phyloP scores from a whole-genome alignment of 2,113 vertebrate species.

The Scomber colias region DNA sequence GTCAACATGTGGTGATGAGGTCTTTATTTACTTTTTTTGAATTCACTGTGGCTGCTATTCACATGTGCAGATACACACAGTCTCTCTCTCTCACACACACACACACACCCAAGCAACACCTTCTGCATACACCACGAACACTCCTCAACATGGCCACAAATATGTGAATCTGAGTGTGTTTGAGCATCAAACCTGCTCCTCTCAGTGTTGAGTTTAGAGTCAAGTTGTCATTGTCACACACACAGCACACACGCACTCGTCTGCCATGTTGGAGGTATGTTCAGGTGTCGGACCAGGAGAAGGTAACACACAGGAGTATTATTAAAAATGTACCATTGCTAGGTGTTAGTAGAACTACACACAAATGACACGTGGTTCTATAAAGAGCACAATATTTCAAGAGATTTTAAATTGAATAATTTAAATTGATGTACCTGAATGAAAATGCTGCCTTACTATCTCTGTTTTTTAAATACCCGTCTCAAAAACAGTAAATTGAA shows the following conservation, averaged over 20 bases:
- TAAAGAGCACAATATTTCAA: constrained; percentile 22
- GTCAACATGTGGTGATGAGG: neutral
- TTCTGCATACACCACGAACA: constrained; percentile 22
- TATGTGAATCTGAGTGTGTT: constrained; percentile 50
- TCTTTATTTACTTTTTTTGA: constrained; percentile 28
- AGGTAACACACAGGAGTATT: neutral
- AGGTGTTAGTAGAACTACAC: neutral
- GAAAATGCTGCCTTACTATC: constrained; percentile 28
- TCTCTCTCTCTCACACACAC: neutral
- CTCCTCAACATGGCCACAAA: neutral
- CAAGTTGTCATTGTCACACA: constrained; percentile 84
- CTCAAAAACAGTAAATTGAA: constrained; percentile 19
- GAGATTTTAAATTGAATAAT: neutral
- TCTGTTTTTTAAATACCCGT: constrained; percentile 23
- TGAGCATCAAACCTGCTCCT: constrained; percentile 81
- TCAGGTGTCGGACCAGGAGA: constrained; percentile 25
- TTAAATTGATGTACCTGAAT: constrained; percentile 32
- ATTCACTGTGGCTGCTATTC: constrained; percentile 8
- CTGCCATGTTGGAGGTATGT: constrained; percentile 19
- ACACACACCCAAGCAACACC: neutral
- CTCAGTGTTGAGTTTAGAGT: constrained; percentile 80
- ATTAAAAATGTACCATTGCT: constrained; percentile 1
- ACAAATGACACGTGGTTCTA: neutral
- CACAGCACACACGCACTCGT: constrained; percentile 36
- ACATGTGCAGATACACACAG: neutral